Conservation (phyloP, 2,113 vertebrate genomes). For the Cephalopterus ornatus region DNA sequence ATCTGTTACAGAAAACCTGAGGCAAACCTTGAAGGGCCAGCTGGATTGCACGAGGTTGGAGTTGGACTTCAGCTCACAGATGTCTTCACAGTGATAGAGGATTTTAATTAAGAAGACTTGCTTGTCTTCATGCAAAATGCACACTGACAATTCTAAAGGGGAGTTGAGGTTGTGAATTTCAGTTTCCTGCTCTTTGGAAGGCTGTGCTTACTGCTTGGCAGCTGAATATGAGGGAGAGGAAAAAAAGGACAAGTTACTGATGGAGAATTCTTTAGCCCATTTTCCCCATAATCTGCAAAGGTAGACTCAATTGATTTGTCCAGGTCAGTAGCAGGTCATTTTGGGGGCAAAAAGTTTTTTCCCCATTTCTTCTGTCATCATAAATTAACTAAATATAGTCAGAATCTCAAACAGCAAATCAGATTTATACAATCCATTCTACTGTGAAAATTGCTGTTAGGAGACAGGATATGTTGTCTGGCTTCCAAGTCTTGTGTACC, state of each 20-base stretch:
- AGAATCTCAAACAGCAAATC: neutral
- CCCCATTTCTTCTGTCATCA: neutral
- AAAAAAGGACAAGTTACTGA: neutral
- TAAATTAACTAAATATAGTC: neutral
- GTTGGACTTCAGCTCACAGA: neutral
- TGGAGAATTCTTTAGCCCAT: neutral
- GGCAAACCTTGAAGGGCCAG: neutral
- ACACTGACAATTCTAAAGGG: neutral
- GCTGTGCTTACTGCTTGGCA: neutral
- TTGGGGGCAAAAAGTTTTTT: neutral
- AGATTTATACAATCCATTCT: neutral
- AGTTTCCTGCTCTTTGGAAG: conserved; percentile 26
- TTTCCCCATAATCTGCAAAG: neutral
- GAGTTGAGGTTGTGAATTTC: neutral
- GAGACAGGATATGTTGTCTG: neutral
- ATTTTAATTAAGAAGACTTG: neutral
- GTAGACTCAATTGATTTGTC: neutral
- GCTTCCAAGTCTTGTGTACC: neutral
- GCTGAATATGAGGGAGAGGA: neutral
- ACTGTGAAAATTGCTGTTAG: neutral
- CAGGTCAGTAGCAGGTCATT: neutral
- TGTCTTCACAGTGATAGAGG: neutral
- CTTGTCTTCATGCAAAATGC: neutral
- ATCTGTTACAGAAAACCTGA: neutral
- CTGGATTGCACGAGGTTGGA: neutral